Percentiles rank a stretch among this genome's conserved stretches.
These are phyloP conservation scores for Prionailurus viverrinus DNA, from an alignment of 2,113 vertebrate genomes.

Conservation along the genomic window DNA sequence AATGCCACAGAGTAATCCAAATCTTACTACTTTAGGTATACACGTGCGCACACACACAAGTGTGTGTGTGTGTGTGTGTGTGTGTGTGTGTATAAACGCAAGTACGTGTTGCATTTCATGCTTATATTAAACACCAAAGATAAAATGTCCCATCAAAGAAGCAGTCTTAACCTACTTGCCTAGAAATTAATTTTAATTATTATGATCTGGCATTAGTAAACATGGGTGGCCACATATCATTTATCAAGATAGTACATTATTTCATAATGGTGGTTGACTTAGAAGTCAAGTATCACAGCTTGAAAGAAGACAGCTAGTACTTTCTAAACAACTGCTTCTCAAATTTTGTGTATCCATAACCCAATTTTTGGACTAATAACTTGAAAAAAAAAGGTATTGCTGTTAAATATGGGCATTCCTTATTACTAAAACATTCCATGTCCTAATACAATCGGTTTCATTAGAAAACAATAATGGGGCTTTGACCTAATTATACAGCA, in stretches of 20 bases:
- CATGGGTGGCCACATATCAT: neutral
- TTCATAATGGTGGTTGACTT: neutral
- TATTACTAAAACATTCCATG: neutral
- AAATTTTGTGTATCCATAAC: neutral
- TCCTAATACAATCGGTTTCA: neutral
- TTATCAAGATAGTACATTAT: neutral
- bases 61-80: neutral
- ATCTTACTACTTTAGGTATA: neutral
- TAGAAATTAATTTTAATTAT: neutral
- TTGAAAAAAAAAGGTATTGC: neutral
- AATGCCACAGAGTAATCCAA: neutral
- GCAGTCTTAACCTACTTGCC: neutral
- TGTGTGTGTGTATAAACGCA: neutral
- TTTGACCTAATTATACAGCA: neutral
- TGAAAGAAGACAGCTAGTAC: neutral
- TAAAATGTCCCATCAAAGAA: neutral
- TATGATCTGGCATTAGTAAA: slow-evolving; percentile 27
- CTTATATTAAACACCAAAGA: neutral
- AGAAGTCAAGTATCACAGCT: neutral
- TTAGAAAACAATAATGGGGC: neutral
- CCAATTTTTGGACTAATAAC: neutral
- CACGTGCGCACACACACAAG: neutral
- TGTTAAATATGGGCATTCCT: neutral
- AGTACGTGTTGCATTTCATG: neutral
- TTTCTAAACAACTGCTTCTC: neutral